Percentiles rank a stretch among this genome's conserved stretches.
phyloP scores from a whole-genome alignment of 2,797 vertebrate species.

The Molossus molossus region DNA sequence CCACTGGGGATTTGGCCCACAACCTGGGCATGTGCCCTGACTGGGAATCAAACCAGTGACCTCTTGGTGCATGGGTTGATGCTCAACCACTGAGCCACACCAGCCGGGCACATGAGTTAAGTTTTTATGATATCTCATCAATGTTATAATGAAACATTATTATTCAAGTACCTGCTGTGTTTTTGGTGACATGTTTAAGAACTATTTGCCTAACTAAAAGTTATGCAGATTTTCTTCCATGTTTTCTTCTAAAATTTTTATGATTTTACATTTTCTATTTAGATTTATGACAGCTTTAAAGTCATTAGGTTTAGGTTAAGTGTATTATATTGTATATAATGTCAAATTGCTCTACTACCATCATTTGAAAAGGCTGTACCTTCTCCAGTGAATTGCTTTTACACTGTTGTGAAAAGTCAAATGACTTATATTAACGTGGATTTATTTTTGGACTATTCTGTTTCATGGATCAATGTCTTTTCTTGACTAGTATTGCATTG shows the following conservation, averaged over 20 bases:
- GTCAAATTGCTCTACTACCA: neutral
- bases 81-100: too few species aligned
- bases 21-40: too few species aligned
- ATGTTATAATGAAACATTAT: neutral
- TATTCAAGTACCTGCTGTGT: neutral
- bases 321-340: conserved; percentile 11
- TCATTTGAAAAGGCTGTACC: neutral
- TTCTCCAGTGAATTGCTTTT: conserved; percentile 14
- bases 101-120: neutral
- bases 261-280: conserved; percentile 47
- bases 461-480: neutral
- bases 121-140: neutral
- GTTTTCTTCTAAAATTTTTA: neutral
- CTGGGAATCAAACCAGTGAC: too few species aligned
- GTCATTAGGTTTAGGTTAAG: neutral
- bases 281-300: conserved; percentile 23
- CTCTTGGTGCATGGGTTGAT: too few species aligned
- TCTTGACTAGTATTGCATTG: conserved; percentile 12
- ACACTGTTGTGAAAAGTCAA: conserved; percentile 24
- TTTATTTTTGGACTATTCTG: neutral
- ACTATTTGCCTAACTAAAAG: neutral
- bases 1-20: too few species aligned
- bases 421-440: neutral
- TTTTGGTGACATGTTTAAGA: conserved; percentile 5
- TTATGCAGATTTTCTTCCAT: neutral